Evolutionary conservation across 2,113 vertebrate species (phyloP), one percentile per base, ranked within the genome.

Genomic region (Anseranas semipalmata): DNA sequence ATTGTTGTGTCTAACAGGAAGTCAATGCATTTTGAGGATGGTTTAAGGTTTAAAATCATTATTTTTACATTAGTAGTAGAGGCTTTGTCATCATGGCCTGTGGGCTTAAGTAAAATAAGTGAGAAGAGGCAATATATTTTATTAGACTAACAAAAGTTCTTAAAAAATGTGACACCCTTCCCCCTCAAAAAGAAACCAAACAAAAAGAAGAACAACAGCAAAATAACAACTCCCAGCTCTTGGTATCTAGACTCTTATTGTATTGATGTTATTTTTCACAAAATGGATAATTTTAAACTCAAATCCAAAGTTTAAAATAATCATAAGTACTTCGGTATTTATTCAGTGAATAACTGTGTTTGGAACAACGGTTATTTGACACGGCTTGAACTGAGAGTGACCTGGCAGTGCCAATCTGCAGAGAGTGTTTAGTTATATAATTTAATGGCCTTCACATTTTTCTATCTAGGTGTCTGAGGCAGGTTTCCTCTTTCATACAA

Each of bases 401-500:
- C 96, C 97, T 90, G 82, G 59, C 43, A 72, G 78, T 85, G 90
- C 94, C 97, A 92, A 83, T 91, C 82, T 85, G 87, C 52, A 67
- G 86, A 93, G 66, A 93, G 55, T 70, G 74, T 96, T 97, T 96
- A 89, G 88, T 96, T 97, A 53, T 94, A 73, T 95, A 94, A 96
- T 97, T 97, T 96, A 96, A 97, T 90, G 96, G 96, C 89, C 92
- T 96, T 96, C 79, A 81, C 96, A 97, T 96, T 96, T 97, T 97
- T 97, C 93, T 94, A 96, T 59, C 94, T 97, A 98, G 97, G 97
- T 98, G 95, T 97, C 96, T 81, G 94, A 93, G n/a, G 95, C 91
- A 93, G 87, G 96, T 97, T 97, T 97, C 95, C 96, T 96, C 77
- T 96, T 97, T 95, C 88, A 78, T 97, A 97, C 96, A 98, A 97